Conservation (phyloP, 35 echinoderm and acorn worm species). For the Ophioderma brevispina region DNA sequence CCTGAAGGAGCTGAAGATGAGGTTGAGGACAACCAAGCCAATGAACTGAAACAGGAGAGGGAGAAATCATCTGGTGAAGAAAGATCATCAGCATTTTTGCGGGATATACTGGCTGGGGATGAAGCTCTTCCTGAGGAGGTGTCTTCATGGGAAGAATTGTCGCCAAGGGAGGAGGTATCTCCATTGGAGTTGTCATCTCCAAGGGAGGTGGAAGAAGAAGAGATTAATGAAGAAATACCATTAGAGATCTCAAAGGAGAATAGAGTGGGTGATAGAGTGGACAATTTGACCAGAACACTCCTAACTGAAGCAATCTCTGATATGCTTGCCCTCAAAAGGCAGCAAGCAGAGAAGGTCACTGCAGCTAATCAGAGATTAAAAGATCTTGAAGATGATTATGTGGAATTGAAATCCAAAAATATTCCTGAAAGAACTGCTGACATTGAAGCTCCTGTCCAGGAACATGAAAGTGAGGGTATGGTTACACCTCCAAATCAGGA, state of each 20-base stretch:
- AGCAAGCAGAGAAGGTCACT: constrained; percentile 17
- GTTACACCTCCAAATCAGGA: constrained; percentile 3
- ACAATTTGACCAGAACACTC: constrained; percentile 31
- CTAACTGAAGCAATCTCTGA: constrained; percentile 62
- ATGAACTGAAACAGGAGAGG: not conserved
- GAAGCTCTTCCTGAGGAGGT: not conserved
- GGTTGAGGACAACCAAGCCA: not conserved
- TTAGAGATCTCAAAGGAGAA: not conserved
- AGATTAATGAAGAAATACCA: constrained; percentile 19
- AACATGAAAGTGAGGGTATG: not conserved
- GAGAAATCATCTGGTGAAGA: constrained; percentile 2
- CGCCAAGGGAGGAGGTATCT: not conserved
- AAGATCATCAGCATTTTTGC: constrained; percentile 5
- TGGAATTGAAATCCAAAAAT: not conserved
- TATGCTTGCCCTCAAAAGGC: constrained; percentile 12
- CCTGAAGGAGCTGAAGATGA: constrained; percentile 26
- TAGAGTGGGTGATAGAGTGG: constrained; percentile 13
- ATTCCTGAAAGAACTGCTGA: not conserved
- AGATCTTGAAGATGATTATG: not conserved
- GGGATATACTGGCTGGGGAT: constrained; percentile 36
- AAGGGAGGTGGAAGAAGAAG: constrained; percentile 32
- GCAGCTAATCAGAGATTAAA: constrained; percentile 21
- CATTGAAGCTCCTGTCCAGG: not conserved
- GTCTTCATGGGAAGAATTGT: constrained; percentile 28
- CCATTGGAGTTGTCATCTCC: constrained; percentile 18